These are phyloP conservation scores for Dolichomitus sp. DNA, from an alignment of 2,888 invertebrate genomes.

Conservation along the genomic window DNA sequence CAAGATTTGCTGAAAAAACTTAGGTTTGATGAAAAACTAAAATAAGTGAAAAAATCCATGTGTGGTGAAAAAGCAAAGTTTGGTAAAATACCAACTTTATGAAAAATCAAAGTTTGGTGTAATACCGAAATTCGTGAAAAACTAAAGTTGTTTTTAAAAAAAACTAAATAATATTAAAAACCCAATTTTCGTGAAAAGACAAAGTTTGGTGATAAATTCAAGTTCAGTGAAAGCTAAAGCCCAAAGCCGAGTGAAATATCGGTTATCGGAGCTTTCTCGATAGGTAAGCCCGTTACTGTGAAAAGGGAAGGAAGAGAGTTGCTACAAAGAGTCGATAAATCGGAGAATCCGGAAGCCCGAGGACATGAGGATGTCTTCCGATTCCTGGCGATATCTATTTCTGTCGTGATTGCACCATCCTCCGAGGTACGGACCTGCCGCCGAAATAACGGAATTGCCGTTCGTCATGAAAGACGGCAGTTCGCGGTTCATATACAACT, in stretches of 20 bases:
- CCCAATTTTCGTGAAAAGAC: no score
- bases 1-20: no score
- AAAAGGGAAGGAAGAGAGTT: background rate
- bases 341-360: conserved; percentile 33
- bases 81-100: no score
- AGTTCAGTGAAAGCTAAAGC: background rate
- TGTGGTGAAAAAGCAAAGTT: no score
- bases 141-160: no score
- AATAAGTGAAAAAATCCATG: no score
- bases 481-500: conserved; percentile 17
- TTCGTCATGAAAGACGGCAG: conserved; percentile 68
- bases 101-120: no score
- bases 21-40: no score
- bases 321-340: conserved; percentile 31
- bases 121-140: no score
- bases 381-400: conserved; percentile 42
- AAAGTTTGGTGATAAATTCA: no score
- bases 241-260: background rate
- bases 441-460: conserved; percentile 72
- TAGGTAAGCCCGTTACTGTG: background rate
- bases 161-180: no score
- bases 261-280: background rate
- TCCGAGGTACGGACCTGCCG: conserved; percentile 46
- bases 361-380: conserved; percentile 31
- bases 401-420: conserved; percentile 21